phyloP scores from a whole-genome alignment of 2,797 vertebrate species.

The Poeciliopsis infans region DNA sequence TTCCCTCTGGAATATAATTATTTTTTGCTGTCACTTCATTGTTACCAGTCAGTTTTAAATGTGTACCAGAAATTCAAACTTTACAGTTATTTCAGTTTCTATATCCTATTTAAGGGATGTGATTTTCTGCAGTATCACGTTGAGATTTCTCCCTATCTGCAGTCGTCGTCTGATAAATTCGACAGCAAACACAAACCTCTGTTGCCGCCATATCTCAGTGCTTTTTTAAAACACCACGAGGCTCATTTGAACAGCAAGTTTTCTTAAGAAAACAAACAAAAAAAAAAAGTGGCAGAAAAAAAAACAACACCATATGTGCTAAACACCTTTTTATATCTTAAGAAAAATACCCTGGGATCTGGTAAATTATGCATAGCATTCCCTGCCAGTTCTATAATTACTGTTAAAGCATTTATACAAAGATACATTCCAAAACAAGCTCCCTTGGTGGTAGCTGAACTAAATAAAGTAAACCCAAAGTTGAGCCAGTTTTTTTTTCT shows the following conservation, averaged over 20 bases:
- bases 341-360: constrained; percentile 21
- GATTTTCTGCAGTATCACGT: neutral
- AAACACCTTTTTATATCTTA: constrained; percentile 11
- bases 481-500: neutral
- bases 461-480: constrained; percentile 27
- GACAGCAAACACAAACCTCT: constrained; percentile 11
- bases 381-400: constrained; percentile 26
- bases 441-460: constrained; percentile 10
- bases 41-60: neutral
- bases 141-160: neutral
- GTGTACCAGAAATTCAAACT: neutral
- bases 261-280: constrained; percentile 2
- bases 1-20: neutral
- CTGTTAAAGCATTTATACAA: constrained; percentile 11
- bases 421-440: constrained; percentile 10
- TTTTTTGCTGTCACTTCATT: neutral
- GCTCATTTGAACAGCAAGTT: constrained; percentile 20
- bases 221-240: constrained; percentile 21
- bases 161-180: constrained; percentile 10
- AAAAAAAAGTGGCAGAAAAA: constrained; percentile 29
- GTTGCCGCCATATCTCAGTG: neutral
- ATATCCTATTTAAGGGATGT: neutral
- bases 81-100: neutral
- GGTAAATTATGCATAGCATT: constrained; percentile 12
- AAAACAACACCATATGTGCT: constrained; percentile 29